Base-by-base conservation (phyloP, 2,797 vertebrate species). In the Graptemys geographica region DNA sequence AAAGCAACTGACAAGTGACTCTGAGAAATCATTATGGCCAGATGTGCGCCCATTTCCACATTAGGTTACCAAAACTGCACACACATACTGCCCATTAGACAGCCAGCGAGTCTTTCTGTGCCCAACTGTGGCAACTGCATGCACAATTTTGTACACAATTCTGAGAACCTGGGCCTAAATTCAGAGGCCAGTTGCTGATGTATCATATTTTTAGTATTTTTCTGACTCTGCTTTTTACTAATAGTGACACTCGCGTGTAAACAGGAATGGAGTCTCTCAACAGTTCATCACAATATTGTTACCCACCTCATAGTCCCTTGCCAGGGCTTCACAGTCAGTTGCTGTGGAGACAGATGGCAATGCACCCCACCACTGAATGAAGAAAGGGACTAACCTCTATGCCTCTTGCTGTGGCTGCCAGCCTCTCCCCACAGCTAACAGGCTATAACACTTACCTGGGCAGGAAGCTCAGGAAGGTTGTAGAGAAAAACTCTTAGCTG, bases 341-440 rank as follows among this genome's bases (percentile, higher is more conserved):
- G 89, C 93, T 96, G 93, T 96, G 95, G 92, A 94, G 85, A 94
- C 81, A 31, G 11, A 31, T 6, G 87, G 87, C 52, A 93, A 90
- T 0, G 2, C 88, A 76, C 86, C 89, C 84, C 84, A 74, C 80
- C 18, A 2, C 13, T 59, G 91, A 76, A 72, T 69, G 83, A 19
- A 90, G 87, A 25, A 74, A 80, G 90, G 86, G 56, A 55, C 51
- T 16, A 47, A 65, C 80, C n/a, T 25, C 69, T 56, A 81, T 0
- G 7, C n/a, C 27, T 83, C 53, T 23, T 1, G 0, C 16, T 23
- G 31, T 6, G 18, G 21, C 52, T 69, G 79, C 80, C 0, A 0
- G 27, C 44, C 79, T 0, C n/a, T 72, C 65, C 9, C 10, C 65
- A 72, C 31, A 72, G 0, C 74, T 47, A 11, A 41, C 55, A 16